Base-by-base conservation (phyloP, 2,113 vertebrate species). In the Grus americana region DNA sequence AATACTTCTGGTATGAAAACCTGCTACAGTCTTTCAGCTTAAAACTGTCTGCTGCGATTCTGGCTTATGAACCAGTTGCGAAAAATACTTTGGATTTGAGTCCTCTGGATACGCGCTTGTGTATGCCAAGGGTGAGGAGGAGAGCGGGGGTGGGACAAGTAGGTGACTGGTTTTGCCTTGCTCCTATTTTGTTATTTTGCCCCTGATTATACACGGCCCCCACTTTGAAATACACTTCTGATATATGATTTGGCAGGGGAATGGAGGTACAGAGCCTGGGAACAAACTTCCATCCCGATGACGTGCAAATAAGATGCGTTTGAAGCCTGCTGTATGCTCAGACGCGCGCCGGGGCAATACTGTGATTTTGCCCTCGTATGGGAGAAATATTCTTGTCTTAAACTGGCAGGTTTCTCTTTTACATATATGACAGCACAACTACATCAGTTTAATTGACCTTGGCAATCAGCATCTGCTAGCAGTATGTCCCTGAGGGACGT, bases 401-500 rank as follows among this genome's bases (percentile, higher is more conserved):
- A 95, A 87, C 94, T 93, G 88, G 86, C 96, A 97, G 93, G 86
- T 96, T 96, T 95, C 95, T 97, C 92, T 92, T 97, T 95, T 96
- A 90, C 67, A 21, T 96, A 88, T 98, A 75, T 96, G 97, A 97
- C 97, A 98, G 97, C 78, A 76, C 58, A 94, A 70, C 96, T 97
- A 92, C 97, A 95, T 98, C 97, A 97, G 97, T 97, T 98, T 98
- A 98, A 98, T 98, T 98, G 98, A 97, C 98, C 97, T 97, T 98
- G 97, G 98, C 96, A 97, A 96, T 97, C 92, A 97, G 95, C 97
- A 97, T 98, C 97, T 98, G 97, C 94, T 95, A 62, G 86, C 86
- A 86, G 78, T 94, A 80, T 55, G 66, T 97, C 97, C 97, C 98
- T 81, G 66, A 97, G 97, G 96, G 94, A 95, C 16, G 9, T 18